These are phyloP conservation scores for Rugalucina vietnamica DNA, from an alignment of 2,888 invertebrate species.

Conservation along the genomic window DNA sequence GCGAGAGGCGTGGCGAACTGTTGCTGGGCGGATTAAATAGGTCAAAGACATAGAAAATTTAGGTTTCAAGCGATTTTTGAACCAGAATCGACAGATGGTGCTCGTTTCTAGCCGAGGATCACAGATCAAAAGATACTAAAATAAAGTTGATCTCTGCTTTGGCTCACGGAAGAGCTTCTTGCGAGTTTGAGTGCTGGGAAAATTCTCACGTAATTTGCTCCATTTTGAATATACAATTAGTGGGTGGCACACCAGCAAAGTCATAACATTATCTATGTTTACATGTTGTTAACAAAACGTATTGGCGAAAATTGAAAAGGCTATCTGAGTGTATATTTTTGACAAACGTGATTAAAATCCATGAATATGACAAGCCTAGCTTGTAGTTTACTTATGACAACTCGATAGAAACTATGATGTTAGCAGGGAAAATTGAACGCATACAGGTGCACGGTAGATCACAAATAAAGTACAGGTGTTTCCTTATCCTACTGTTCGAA, in stretches of 20 bases:
- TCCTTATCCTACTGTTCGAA: not conserved
- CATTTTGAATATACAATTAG: slow-evolving; percentile 7
- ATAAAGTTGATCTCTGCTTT: slow-evolving; percentile 10
- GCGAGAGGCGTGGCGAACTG: slow-evolving; percentile 46
- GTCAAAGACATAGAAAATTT: slow-evolving; percentile 42
- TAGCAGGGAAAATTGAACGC: no score
- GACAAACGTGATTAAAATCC: no score
- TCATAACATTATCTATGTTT: slow-evolving; percentile 4
- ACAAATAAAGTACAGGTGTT: not conserved
- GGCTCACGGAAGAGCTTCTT: not conserved
- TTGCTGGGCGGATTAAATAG: slow-evolving; percentile 59
- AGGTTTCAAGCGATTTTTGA: slow-evolving; percentile 19
- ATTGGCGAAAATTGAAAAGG: no score
- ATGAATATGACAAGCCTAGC: no score
- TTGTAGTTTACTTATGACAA: no score
- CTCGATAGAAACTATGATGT: no score
- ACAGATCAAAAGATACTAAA: slow-evolving; percentile 44
- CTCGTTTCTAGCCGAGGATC: slow-evolving; percentile 36
- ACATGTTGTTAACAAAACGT: not conserved
- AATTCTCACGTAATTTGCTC: not conserved
- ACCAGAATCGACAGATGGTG: slow-evolving; percentile 55
- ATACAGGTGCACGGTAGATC: not conserved
- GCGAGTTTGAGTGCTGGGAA: not conserved
- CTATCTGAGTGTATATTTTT: no score
- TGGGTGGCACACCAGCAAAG: not conserved